phyloP scores from a whole-genome alignment of 2,888 invertebrate species.

The Chelonus formosanus region DNA sequence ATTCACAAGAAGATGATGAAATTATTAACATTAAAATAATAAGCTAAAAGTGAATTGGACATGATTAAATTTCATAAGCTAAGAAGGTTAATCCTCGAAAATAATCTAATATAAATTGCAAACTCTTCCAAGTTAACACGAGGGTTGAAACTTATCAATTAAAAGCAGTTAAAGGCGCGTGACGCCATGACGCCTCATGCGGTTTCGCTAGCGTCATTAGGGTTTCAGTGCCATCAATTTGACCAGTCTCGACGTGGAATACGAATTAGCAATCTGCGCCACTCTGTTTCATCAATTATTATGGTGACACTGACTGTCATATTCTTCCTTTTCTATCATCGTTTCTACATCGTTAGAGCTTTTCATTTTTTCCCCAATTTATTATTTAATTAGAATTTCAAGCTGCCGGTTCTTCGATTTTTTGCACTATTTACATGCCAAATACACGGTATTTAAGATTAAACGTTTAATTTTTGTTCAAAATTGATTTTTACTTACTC shows the following conservation, averaged over 20 bases:
- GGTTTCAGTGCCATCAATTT: slow-evolving; percentile 42
- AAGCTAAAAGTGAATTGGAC: no score
- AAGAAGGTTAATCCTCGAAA: no score
- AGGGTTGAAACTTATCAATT: slow-evolving; percentile 31
- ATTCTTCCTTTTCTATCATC: slow-evolving; percentile 31
- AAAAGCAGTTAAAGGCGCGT: slow-evolving; percentile 29
- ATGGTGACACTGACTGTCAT: slow-evolving; percentile 39
- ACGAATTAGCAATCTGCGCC: slow-evolving; percentile 53
- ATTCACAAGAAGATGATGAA: no score
- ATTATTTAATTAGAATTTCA: no score
- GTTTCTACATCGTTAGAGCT: neutral
- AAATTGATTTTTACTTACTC: slow-evolving; percentile 3
- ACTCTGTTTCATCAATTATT: slow-evolving; percentile 47
- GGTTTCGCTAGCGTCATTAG: slow-evolving; percentile 30
- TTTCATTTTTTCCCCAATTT: neutral
- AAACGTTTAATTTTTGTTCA: no score
- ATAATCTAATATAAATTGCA: neutral
- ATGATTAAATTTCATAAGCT: no score
- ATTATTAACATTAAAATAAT: no score
- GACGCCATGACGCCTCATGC: slow-evolving; percentile 20
- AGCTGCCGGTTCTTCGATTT: no score
- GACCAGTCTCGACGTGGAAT: slow-evolving; percentile 42
- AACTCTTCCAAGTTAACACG: neutral
- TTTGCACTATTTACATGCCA: no score
- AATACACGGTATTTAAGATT: no score